These are phyloP conservation scores for Chionodraco myersi DNA, from an alignment of 2,113 vertebrate species.

Conservation along the genomic window DNA sequence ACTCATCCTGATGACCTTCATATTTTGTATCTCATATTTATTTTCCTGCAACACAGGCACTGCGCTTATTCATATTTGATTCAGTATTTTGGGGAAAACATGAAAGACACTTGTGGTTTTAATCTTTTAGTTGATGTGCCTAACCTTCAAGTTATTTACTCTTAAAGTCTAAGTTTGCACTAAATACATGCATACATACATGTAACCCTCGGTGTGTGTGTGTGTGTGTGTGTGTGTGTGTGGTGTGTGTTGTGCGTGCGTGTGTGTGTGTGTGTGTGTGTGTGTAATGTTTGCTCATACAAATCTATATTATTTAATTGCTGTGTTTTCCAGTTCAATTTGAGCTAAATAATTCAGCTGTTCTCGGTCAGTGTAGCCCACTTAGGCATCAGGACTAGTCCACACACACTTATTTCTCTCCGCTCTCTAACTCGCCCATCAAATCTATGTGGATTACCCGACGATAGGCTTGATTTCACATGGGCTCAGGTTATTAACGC, in stretches of 20 bases:
- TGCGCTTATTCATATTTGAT: constrained; percentile 35
- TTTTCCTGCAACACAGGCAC: constrained; percentile 8
- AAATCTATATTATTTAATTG: constrained; percentile 28
- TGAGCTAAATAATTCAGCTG: constrained; percentile 25
- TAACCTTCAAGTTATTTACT: constrained; percentile 35
- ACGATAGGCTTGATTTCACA: constrained; percentile 75
- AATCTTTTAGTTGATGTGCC: constrained; percentile 23
- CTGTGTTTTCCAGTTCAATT: constrained; percentile 10
- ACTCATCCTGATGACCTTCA: constrained; percentile 33
- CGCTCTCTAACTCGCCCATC: constrained; percentile 45
- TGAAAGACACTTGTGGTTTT: constrained; percentile 11
- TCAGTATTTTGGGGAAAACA: constrained; percentile 13
- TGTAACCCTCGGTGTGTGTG: no score
- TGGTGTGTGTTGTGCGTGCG: not conserved
- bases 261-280: not conserved
- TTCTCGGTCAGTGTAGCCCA: not conserved
- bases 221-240: no score
- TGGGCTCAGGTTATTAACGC: constrained; percentile 74
- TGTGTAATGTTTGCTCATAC: constrained; percentile 3
- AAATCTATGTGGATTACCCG: constrained; percentile 72
- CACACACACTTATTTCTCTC: constrained; percentile 13
- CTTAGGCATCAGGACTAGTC: constrained; percentile 7
- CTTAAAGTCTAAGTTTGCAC: constrained; percentile 13
- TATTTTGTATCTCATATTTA: constrained; percentile 17
- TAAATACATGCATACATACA: not conserved